Conservation (phyloP, 1,140 invertebrate species). For the Drosophila lini region DNA sequence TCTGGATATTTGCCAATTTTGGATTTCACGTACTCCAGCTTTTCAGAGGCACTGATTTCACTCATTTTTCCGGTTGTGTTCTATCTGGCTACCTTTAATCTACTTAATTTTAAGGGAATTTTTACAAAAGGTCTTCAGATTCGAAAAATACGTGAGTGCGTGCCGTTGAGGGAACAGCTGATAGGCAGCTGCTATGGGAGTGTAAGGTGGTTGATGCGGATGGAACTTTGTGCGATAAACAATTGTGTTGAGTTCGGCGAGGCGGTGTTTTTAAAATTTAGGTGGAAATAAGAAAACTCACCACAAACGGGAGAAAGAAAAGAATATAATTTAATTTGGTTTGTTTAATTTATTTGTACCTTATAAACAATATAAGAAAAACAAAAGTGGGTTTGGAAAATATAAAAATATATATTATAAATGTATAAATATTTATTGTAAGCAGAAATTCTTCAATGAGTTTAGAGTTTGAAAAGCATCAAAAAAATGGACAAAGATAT, state of each 20-base stretch:
- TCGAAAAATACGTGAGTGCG: conserved; percentile 46
- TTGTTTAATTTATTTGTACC: background rate
- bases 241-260: background rate
- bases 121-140: conserved; percentile 13
- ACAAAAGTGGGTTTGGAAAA: background rate
- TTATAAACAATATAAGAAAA: background rate
- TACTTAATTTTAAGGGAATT: conserved; percentile 21
- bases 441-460: too few relatives aligned
- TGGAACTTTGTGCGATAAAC: conserved; percentile 32
- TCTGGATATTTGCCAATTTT: conserved; percentile 85
- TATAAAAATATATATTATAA: background rate
- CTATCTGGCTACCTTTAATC: background rate
- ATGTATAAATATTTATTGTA: too few relatives aligned
- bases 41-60: conserved; percentile 50
- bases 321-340: background rate
- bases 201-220: conserved; percentile 31
- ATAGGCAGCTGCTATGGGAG: conserved; percentile 45
- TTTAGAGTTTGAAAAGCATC: too few relatives aligned
- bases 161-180: conserved; percentile 49
- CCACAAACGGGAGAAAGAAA: background rate
- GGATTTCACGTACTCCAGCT: conserved; percentile 66
- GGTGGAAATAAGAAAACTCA: background rate
- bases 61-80: conserved; percentile 34
- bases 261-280: conserved; percentile 42
- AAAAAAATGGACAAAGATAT: background rate